Evolutionary conservation across 2,888 invertebrate genomes (phyloP).

Genomic region (Rugalucina vietnamica): DNA sequence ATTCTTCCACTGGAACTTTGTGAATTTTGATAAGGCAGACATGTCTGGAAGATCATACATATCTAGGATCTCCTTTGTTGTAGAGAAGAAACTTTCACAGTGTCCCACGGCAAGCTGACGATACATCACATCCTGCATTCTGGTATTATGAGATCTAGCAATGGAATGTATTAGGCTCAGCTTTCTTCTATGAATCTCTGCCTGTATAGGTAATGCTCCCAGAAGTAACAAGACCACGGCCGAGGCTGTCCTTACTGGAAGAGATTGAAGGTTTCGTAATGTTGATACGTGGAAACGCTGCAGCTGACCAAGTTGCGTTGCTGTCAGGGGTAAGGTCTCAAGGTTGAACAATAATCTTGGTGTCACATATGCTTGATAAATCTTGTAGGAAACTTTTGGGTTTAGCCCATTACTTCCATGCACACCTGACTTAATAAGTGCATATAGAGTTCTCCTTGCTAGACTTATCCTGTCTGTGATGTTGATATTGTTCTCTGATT

Average conservation of each 20-base stretch:
- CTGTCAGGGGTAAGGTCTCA: conserved; percentile 4
- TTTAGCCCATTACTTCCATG: conserved; percentile 23
- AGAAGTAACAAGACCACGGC: background rate
- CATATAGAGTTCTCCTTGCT: conserved; percentile 25
- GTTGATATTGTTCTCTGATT: background rate
- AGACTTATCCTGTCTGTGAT: background rate
- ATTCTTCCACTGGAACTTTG: no score
- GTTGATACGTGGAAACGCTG: conserved; percentile 17
- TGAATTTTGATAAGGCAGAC: no score
- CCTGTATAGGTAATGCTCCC: background rate
- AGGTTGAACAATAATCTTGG: conserved; percentile 15
- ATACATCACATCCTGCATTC: background rate
- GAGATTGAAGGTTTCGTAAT: background rate
- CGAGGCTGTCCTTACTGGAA: conserved; percentile 13
- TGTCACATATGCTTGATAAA: conserved; percentile 2
- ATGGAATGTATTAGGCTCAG: conserved; percentile 5
- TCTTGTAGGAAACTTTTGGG: conserved; percentile 27
- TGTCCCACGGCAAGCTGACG: background rate
- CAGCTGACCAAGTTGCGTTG: background rate
- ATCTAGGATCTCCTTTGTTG: no score
- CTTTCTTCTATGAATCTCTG: conserved; percentile 25
- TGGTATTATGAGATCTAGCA: background rate
- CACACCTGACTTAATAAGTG: conserved; percentile 4
- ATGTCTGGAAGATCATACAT: no score
- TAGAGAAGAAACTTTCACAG: background rate